These are phyloP conservation scores for Hirtodrosophila duncani DNA, from an alignment of 2,888 invertebrate genomes.

Conservation along the genomic window DNA sequence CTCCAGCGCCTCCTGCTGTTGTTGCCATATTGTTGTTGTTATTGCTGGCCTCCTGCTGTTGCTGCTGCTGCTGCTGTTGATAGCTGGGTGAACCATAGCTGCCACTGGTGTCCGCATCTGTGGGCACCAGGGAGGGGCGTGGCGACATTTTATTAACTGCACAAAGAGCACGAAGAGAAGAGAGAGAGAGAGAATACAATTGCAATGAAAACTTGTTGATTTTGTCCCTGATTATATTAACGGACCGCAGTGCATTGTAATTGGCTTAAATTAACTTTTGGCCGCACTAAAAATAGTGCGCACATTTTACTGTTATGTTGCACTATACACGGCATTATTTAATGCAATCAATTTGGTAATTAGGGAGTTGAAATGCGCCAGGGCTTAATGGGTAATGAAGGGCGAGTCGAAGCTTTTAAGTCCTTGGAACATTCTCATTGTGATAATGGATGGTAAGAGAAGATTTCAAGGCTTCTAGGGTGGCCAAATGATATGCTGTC, in stretches of 20 bases:
- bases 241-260: slow-evolving; percentile 27
- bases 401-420: too few species aligned
- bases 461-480: too few species aligned
- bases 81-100: slow-evolving; percentile 64
- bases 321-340: too few species aligned
- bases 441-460: too few species aligned
- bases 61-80: slow-evolving; percentile 67
- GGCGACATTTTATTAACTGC: slow-evolving; percentile 86
- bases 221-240: slow-evolving; percentile 24
- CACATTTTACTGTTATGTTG: too few species aligned
- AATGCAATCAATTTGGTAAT: too few species aligned
- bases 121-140: slow-evolving; percentile 81
- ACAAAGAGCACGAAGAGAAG: slow-evolving; percentile 6
- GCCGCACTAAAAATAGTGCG: too few species aligned
- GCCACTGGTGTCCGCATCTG: slow-evolving; percentile 76
- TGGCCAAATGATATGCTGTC: too few species aligned
- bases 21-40: slow-evolving; percentile 62
- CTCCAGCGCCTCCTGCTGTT: slow-evolving; percentile 31
- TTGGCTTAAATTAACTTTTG: too few species aligned
- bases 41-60: slow-evolving; percentile 74
- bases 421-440: too few species aligned
- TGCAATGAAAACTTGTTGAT: slow-evolving; percentile 31
- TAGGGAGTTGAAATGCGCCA: too few species aligned
- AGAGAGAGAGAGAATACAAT: slow-evolving; percentile 2
- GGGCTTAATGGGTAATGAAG: too few species aligned